A percentile compares a stretch with the other conserved stretches of the same genome.
Conservation (phyloP, 1,140 invertebrate species). For the Idris sp. region DNA sequence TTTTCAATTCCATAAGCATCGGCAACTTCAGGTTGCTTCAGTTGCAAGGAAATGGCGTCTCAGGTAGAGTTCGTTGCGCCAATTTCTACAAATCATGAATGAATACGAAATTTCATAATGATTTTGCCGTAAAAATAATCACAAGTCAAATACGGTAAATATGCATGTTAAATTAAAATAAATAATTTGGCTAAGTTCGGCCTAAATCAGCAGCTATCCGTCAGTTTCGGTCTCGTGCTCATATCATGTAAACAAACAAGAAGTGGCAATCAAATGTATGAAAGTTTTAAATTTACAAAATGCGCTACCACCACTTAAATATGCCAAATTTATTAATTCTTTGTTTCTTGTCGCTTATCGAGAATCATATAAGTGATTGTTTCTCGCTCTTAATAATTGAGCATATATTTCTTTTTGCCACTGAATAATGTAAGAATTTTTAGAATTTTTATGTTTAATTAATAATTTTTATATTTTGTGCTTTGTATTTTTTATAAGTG, state of each 20-base stretch:
- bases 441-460: too few relatives aligned
- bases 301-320: too few relatives aligned
- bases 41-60: constrained; percentile 78
- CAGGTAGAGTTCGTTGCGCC: constrained; percentile 76
- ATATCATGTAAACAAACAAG: constrained; percentile 78
- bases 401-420: too few relatives aligned
- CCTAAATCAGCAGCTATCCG: constrained; percentile 14
- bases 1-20: constrained; percentile 13
- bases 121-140: constrained; percentile 65
- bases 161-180: constrained; percentile 12
- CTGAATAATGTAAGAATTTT: too few relatives aligned
- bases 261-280: constrained; percentile 35
- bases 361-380: too few relatives aligned
- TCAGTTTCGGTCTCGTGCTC: constrained; percentile 51
- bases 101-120: constrained; percentile 72
- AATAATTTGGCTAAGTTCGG: constrained; percentile 10
- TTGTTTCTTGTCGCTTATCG: too few relatives aligned
- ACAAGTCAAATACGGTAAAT: constrained; percentile 69
- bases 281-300: constrained; percentile 27
- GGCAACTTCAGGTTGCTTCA: constrained; percentile 61
- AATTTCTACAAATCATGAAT: constrained; percentile 77
- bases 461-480: too few relatives aligned
- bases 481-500: too few relatives aligned
- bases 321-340: too few relatives aligned
- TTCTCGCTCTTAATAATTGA: too few relatives aligned